Percentiles rank a stretch among this genome's conserved stretches.
phyloP scores from a whole-genome alignment of 2,888 invertebrate genomes.

The Ischnura elegans region DNA sequence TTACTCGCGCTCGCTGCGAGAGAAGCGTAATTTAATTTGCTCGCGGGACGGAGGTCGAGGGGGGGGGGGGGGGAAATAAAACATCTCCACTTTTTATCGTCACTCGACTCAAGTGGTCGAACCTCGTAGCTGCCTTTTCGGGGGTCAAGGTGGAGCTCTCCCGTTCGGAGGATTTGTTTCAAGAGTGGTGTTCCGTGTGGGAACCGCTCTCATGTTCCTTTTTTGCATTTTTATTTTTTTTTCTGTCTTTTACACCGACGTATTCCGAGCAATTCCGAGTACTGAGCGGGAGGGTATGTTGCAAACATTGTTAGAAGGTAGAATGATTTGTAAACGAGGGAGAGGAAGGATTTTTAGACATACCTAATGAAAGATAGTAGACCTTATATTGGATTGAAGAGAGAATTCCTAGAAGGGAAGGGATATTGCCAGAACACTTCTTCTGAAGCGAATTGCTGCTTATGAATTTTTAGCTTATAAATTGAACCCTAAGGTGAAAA shows the following conservation, averaged over 20 bases:
- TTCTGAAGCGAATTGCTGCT: no score
- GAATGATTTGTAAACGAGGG: no score
- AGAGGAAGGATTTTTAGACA: no score
- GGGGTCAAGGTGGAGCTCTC: not conserved
- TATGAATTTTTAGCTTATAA: no score
- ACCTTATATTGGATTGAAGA: no score
- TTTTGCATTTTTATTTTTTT: not conserved
- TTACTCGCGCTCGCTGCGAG: not conserved
- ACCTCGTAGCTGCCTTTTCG: not conserved
- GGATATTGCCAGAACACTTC: no score
- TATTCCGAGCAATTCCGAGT: not conserved
- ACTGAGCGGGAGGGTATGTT: no score
- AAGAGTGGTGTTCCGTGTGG: not conserved
- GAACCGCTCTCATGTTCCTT: not conserved
- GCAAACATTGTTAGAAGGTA: no score
- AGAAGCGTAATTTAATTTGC: not conserved
- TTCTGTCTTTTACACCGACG: not conserved
- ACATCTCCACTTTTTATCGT: not conserved
- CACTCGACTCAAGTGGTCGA: not conserved
- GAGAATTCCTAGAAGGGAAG: no score
- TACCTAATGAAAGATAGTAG: no score
- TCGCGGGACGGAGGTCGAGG: not conserved
- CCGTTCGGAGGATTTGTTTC: not conserved
- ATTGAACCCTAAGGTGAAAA: no score
- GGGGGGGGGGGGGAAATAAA: not conserved